Percentiles rank a stretch among this genome's conserved stretches.
Evolutionary conservation across 2,113 vertebrate species (phyloP).

Genomic region (Carassius gibelio): DNA sequence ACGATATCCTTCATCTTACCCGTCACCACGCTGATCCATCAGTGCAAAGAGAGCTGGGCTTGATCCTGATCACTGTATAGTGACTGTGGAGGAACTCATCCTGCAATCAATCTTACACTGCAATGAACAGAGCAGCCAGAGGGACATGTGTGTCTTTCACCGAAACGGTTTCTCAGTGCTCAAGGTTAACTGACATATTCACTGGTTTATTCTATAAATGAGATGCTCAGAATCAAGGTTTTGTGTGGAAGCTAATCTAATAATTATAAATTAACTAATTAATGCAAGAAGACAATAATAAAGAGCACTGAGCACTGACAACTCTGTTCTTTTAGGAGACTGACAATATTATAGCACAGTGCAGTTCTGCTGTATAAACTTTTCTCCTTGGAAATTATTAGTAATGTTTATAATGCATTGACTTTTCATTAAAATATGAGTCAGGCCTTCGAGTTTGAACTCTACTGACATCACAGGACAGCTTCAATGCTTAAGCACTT

Average conservation of each 20-base stretch:
- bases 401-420: neutral
- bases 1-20: slow-evolving; percentile 88
- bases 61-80: slow-evolving; percentile 83
- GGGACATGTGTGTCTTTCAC: neutral
- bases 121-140: slow-evolving; percentile 2
- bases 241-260: neutral
- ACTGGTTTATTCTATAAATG: neutral
- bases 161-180: neutral
- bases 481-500: neutral
- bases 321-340: neutral
- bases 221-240: slow-evolving; percentile 11
- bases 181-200: neutral
- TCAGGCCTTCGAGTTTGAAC: neutral
- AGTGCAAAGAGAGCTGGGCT: slow-evolving; percentile 80
- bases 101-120: neutral
- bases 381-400: neutral
- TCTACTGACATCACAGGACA: neutral
- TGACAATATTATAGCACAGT: no score
- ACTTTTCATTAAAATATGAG: neutral
- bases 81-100: slow-evolving; percentile 73
- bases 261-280: no score
- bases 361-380: neutral
- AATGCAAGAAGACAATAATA: no score
- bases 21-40: slow-evolving; percentile 80
- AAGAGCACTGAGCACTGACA: no score